Base-by-base conservation (phyloP, 2,113 vertebrate species). In the Pleuronectes platessa region DNA sequence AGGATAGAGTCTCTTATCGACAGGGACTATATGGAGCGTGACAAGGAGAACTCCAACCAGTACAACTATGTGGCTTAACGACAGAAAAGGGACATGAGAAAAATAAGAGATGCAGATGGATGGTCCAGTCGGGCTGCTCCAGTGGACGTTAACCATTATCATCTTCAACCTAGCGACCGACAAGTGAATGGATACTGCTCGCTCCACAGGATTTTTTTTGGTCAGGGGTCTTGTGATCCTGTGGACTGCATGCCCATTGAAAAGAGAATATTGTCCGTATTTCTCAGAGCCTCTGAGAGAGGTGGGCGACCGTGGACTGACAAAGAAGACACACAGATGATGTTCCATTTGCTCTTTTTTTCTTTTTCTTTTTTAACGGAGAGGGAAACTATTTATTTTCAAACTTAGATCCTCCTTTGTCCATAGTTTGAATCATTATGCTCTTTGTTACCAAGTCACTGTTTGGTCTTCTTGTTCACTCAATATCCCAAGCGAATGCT, bases 1-100 rank as follows among this genome's bases (percentile, higher is more conserved):
- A 98, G 98, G 95, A 99, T 99, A 97, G 98, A 99, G 95, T 99
- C 98, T 75, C 96, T 99, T 90, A 99, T 99, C 93, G 98, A 99
- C 95, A 95, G 98, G 86, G 97, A 99, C 95, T 99, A 99, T 93
- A 99, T 99, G 98, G 98, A 99, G 94, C 96, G 98, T 90, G 98
- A 99, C 94, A 99, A 99, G 94, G 98, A 99, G 90, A 99, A 98
- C 85, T 94, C 98, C 3, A 99, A 99, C 92, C 98, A 99, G 89
- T 99, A 99, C 94, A 99, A 99, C 94, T 99, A 99, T 68, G 97
- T 99, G 93, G 98, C 98, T 91, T 99, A 97, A 92, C 93, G 85
- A 51, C 23, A 31, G 21, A 94, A 80, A 73, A 65, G 61, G 10
- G 74, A 80, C 71, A 65, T 53, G 72, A 81, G 58, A 73, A 83